Evolutionary conservation across 2,888 invertebrate species (phyloP).

Genomic region (Diplazon laetatorius): DNA sequence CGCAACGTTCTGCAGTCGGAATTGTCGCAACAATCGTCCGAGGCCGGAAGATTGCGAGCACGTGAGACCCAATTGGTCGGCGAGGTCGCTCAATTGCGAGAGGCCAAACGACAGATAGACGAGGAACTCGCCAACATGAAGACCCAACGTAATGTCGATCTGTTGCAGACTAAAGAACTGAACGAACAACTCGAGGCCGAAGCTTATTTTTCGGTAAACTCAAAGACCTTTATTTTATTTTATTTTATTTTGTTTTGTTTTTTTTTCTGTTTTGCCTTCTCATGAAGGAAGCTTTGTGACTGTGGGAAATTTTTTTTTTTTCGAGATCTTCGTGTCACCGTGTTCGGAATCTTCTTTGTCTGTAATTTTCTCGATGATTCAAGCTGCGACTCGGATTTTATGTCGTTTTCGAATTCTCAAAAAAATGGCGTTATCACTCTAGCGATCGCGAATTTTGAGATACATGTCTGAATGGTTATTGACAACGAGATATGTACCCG

Average conservation of each 20-base stretch:
- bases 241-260: not conserved
- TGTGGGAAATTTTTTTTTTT: too few species aligned
- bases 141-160: conserved; percentile 87
- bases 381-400: too few species aligned
- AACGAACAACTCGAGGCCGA: conserved; percentile 98
- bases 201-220: conserved; percentile 93
- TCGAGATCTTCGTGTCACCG: too few species aligned
- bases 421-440: too few species aligned
- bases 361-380: too few species aligned
- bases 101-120: conserved; percentile 88
- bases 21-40: conserved; percentile 87
- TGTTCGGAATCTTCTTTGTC: too few species aligned
- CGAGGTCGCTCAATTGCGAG: conserved; percentile 88
- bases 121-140: conserved; percentile 90
- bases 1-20: conserved; percentile 93
- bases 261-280: too few species aligned
- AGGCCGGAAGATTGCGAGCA: conserved; percentile 88
- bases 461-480: too few species aligned
- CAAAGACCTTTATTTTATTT: not conserved
- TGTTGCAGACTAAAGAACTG: conserved; percentile 93
- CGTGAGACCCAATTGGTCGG: conserved; percentile 88
- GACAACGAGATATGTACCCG: too few species aligned
- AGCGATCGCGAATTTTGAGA: too few species aligned
- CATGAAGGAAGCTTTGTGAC: too few species aligned
- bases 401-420: too few species aligned